Evolutionary conservation across 2,113 vertebrate species (phyloP).

Genomic region (Pantherophis guttatus): DNA sequence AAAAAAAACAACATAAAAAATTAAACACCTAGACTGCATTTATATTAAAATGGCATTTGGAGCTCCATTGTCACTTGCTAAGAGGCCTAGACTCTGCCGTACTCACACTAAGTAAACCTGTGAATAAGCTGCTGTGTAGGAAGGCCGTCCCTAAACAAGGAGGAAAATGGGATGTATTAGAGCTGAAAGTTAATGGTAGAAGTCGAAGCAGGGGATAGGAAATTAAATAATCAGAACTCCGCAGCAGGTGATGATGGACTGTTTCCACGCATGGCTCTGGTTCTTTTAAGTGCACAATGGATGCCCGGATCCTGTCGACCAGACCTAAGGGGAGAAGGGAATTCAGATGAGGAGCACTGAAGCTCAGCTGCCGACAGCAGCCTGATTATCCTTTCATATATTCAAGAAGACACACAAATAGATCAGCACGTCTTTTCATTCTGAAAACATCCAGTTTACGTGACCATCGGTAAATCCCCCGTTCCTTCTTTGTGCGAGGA

Average conservation of each 20-base stretch:
- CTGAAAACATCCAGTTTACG: slow-evolving; percentile 53
- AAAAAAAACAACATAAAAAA: not conserved
- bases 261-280: slow-evolving; percentile 29
- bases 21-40: not conserved
- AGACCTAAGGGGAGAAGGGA: slow-evolving; percentile 46
- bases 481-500: slow-evolving; percentile 34
- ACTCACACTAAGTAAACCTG: not conserved
- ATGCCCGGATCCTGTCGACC: slow-evolving; percentile 48
- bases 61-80: not conserved
- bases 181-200: not conserved
- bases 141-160: not conserved
- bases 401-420: slow-evolving; percentile 52
- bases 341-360: slow-evolving; percentile 40
- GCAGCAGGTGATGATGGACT: not conserved
- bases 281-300: slow-evolving; percentile 14
- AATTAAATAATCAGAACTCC: slow-evolving; percentile 32
- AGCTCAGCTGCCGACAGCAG: slow-evolving; percentile 42
- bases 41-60: not conserved
- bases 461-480: slow-evolving; percentile 41
- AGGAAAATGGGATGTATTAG: not conserved
- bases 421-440: slow-evolving; percentile 42
- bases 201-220: not conserved
- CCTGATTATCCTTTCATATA: slow-evolving; percentile 56
- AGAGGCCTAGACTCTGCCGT: not conserved
- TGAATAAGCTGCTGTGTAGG: not conserved